Conservation (phyloP, 2,113 vertebrate species). For the Microcebus tavaratra region DNA sequence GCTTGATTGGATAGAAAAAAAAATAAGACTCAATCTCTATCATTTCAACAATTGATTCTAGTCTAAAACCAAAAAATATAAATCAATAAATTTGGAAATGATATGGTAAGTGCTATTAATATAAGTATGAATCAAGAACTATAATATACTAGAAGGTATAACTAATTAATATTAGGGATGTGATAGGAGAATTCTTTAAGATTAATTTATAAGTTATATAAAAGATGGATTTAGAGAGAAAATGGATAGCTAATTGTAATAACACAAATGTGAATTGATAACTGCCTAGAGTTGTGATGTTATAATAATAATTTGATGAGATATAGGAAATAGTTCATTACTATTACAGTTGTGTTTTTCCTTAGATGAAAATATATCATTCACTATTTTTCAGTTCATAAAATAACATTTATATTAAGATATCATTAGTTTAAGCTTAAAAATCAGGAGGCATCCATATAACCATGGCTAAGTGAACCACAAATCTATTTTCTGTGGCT, state of each 20-base stretch:
- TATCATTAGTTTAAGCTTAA: not conserved
- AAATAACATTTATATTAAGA: not conserved
- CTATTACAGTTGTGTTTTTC: not conserved
- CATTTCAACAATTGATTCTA: not conserved
- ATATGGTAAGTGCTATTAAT: not conserved
- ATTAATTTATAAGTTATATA: not conserved
- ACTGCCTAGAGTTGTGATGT: not conserved
- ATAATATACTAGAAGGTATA: not conserved
- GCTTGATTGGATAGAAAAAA: not conserved
- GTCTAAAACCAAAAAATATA: not conserved
- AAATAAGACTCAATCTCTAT: not conserved
- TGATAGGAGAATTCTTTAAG: not conserved
- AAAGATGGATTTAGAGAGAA: not conserved
- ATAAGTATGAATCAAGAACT: not conserved
- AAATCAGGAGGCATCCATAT: not conserved
- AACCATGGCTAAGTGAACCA: not conserved
- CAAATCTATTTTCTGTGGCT: not conserved
- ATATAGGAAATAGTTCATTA: not conserved
- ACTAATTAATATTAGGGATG: not conserved
- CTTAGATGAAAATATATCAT: not conserved
- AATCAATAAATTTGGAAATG: not conserved
- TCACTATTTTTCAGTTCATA: not conserved
- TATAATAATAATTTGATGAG: not conserved
- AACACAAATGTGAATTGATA: not conserved
- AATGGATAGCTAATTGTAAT: not conserved